Evolutionary conservation across 2,797 vertebrate species (phyloP), one percentile per base, ranked within the genome.

Genomic region (Pteronotus mesoamericanus): DNA sequence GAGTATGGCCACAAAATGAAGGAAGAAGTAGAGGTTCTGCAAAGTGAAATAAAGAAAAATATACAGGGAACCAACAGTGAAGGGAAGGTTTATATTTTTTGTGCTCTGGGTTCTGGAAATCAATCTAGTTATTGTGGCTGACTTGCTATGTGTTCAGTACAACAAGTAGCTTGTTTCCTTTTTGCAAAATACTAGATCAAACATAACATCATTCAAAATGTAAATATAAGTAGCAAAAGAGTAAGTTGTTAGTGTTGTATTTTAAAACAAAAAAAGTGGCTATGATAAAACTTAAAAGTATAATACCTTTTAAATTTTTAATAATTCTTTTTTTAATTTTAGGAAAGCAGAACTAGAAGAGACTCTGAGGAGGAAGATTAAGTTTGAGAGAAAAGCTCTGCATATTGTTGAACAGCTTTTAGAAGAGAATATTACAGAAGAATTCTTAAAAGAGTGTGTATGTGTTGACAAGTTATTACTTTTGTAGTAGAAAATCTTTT

Each of bases 361-460:
- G 94, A 98, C 98, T 72, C 95, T 99, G 85, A 98, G 97, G 97
- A 98, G 98, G 97, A 99, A 99, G 96, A 96, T 99, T 77, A 99
- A 99, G 55, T 98, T 98, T 97, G 99, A 99, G 95, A 99, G 97
- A 91, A 99, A 98, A 98, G 99, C 99, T 3, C 94, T 99, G 94
- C 94, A 94, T 92, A 94, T 99, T 90, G 99, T 99, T 91, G 99
- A 99, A 98, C 98, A 99, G 2, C 99, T 99, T n/a, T 97, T 99
- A 95, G 99, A 99, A 92, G 98, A 99, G 84, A 98, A 98, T 7
- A 98, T 99, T 92, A 96, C 98, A 9, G 99, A 99, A 88, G 99
- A 99, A 78, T 99, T 99, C 96, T 98, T 99, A 87, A 83, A 98
- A 19, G 99, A 99, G 86, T 99, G 99, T 98, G 99, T 99, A 99